Conservation (phyloP, 2,113 vertebrate species). For the Notechis scutatus region DNA sequence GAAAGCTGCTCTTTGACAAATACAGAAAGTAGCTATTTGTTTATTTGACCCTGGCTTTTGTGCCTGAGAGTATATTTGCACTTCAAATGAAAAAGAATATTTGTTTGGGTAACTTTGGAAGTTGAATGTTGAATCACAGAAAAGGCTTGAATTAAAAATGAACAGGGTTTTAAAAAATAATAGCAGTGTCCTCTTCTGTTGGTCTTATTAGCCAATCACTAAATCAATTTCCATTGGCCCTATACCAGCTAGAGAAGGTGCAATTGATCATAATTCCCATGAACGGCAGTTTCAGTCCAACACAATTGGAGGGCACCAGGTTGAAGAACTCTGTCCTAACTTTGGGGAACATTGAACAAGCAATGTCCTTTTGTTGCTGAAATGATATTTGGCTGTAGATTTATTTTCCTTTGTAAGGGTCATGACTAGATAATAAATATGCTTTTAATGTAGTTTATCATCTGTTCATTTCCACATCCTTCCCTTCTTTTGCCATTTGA, state of each 20-base stretch:
- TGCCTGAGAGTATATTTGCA: neutral
- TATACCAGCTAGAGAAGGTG: neutral
- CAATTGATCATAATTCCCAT: neutral
- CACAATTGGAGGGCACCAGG: neutral
- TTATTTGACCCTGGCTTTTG: neutral
- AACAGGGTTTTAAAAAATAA: neutral
- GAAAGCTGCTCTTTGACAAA: neutral
- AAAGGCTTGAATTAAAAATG: neutral
- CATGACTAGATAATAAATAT: constrained; percentile 10
- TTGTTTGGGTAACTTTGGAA: neutral
- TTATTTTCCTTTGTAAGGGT: constrained; percentile 35
- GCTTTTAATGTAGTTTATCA: constrained; percentile 26
- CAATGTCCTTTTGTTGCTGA: neutral
- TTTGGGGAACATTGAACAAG: neutral
- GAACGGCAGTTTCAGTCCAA: neutral
- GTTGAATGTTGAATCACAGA: neutral
- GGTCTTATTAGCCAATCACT: neutral
- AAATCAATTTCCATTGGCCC: neutral
- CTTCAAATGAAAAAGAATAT: neutral
- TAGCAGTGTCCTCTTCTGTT: neutral
- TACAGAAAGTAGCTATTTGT: neutral
- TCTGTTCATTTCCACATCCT: constrained; percentile 34
- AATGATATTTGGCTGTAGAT: neutral
- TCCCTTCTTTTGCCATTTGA: constrained; percentile 30
- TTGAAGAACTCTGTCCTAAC: neutral